Evolutionary conservation across 2,797 vertebrate species (phyloP).

Genomic region (Xenentodon cancila): DNA sequence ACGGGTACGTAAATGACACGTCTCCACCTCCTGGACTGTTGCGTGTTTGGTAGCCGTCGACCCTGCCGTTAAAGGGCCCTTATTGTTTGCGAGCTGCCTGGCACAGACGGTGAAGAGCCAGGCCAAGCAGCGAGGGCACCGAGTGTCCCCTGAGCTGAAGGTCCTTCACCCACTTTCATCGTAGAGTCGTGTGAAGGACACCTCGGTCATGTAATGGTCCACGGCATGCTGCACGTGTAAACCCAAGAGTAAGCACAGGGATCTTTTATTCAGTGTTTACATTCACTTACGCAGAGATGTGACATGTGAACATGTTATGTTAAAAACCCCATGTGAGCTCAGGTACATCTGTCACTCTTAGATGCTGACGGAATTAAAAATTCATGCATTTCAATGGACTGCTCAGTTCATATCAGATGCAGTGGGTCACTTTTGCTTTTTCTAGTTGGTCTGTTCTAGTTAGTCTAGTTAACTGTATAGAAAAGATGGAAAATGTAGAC

Average conservation of each 20-base stretch:
- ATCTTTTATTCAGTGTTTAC: conserved; percentile 32
- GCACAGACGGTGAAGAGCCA: conserved; percentile 47
- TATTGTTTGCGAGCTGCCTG: conserved; percentile 71
- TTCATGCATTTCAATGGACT: background rate
- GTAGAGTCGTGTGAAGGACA: conserved; percentile 44
- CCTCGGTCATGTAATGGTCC: too few relatives aligned
- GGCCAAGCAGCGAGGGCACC: conserved; percentile 53
- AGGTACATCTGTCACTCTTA: background rate
- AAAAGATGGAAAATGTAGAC: too few relatives aligned
- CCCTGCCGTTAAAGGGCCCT: conserved; percentile 68
- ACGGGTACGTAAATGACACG: conserved; percentile 31
- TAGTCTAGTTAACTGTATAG: too few relatives aligned
- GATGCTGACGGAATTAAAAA: conserved; percentile 1
- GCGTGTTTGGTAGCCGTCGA: conserved; percentile 46
- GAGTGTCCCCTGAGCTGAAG: conserved; percentile 49
- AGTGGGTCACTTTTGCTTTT: too few relatives aligned
- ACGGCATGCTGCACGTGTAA: conserved; percentile 1
- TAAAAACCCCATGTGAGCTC: conserved; percentile 12
- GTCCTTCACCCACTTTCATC: conserved; percentile 47
- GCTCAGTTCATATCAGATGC: too few relatives aligned
- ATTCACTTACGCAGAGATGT: background rate
- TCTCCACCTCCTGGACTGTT: conserved; percentile 35
- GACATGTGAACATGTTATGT: conserved; percentile 3
- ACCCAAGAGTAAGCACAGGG: background rate
- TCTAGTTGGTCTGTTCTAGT: too few relatives aligned